Conservation (phyloP, 2,797 vertebrate species). For the Merluccius polli region DNA sequence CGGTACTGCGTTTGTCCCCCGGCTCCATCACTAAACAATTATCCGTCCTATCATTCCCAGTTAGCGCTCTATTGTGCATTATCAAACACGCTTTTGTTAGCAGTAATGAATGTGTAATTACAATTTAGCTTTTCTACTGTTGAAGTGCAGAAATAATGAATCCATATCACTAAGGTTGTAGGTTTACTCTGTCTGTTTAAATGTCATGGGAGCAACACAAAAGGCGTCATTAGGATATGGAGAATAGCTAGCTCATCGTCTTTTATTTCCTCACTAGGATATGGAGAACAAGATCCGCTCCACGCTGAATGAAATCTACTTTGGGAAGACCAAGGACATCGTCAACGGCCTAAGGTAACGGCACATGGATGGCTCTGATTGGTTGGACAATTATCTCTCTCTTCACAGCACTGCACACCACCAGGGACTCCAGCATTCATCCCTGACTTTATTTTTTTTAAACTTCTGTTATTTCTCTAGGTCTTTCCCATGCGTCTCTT, state of each 20-base stretch:
- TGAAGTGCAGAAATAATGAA: background rate
- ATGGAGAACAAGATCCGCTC: conserved; percentile 99
- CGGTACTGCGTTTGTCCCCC: background rate
- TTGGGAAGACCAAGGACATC: conserved; percentile 99
- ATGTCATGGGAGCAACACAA: background rate
- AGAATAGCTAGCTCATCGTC: background rate
- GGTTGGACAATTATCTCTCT: background rate
- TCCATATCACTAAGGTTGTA: too few species aligned
- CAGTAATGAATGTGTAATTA: background rate
- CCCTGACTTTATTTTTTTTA: background rate
- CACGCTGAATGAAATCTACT: conserved; percentile 99
- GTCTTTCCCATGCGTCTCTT: background rate
- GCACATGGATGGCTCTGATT: background rate
- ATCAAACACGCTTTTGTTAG: background rate
- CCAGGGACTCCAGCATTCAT: background rate
- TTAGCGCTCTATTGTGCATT: background rate
- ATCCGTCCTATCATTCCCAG: background rate
- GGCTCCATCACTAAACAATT: background rate
- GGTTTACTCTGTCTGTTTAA: background rate
- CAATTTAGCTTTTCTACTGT: background rate
- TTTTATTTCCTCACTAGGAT: conserved; percentile 71
- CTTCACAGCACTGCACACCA: conserved; percentile 18
- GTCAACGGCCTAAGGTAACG: conserved; percentile 95
- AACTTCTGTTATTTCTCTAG: background rate
- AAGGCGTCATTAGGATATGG: background rate